These are phyloP conservation scores for Prolemur simus DNA, from an alignment of 2,113 vertebrate genomes.

Conservation along the genomic window DNA sequence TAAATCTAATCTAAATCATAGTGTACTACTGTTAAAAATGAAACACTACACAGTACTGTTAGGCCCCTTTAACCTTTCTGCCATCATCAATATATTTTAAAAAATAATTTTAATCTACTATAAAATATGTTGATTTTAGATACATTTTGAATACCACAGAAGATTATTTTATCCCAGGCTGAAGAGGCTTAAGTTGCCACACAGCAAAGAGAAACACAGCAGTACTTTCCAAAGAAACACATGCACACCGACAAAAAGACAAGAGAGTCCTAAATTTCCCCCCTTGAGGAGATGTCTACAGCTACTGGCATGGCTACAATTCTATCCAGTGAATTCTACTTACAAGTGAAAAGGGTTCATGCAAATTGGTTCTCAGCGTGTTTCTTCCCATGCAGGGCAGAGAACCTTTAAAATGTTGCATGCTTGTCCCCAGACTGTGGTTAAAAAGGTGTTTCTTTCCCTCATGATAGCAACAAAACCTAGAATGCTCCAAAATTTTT, in stretches of 20 bases:
- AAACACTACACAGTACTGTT: slow-evolving; percentile 75
- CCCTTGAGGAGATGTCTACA: slow-evolving; percentile 67
- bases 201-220: slow-evolving; percentile 81
- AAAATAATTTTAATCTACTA: slow-evolving; percentile 55
- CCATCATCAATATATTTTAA: slow-evolving; percentile 45
- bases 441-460: slow-evolving; percentile 71
- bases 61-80: slow-evolving; percentile 83
- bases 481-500: background rate
- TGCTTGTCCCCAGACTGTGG: slow-evolving; percentile 77
- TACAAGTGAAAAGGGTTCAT: slow-evolving; percentile 80
- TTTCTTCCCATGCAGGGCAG: slow-evolving; percentile 85
- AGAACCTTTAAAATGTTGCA: slow-evolving; percentile 81
- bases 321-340: slow-evolving; percentile 69
- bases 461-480: background rate
- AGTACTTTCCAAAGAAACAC: slow-evolving; percentile 77
- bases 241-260: slow-evolving; percentile 81
- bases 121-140: slow-evolving; percentile 69
- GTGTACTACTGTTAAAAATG: slow-evolving; percentile 75
- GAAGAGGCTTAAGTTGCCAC: slow-evolving; percentile 82
- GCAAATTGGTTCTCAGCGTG: slow-evolving; percentile 83
- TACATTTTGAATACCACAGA: slow-evolving; percentile 56
- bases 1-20: slow-evolving; percentile 74
- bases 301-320: slow-evolving; percentile 61
- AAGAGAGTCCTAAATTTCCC: slow-evolving; percentile 62
- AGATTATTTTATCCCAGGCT: slow-evolving; percentile 65